Conservation (phyloP, 2,797 vertebrate species). For the Odontamblyopus lacepedii region DNA sequence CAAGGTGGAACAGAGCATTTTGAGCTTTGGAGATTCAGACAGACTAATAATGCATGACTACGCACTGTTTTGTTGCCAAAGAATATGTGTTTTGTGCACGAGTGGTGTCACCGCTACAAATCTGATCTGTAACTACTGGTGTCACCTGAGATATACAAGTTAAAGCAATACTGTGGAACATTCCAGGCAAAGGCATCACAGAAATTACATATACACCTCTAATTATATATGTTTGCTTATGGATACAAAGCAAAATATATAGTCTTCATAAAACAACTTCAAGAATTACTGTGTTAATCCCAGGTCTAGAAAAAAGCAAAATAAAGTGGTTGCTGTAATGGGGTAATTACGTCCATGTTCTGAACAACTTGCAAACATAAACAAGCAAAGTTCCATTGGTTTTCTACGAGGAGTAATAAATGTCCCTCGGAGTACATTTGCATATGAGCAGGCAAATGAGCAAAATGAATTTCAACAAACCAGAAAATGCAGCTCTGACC, state of each 20-base stretch:
- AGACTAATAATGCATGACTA: too few relatives aligned
- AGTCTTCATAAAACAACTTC: not conserved
- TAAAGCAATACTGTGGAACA: not conserved
- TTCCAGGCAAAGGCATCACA: not conserved
- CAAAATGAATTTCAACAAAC: slow-evolving; percentile 31
- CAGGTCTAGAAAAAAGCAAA: not conserved
- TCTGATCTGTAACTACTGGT: not conserved
- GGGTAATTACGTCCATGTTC: not conserved
- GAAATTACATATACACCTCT: not conserved
- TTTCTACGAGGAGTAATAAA: slow-evolving; percentile 30
- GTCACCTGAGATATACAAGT: too few relatives aligned
- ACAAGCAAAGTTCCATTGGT: slow-evolving; percentile 43
- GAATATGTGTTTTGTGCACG: too few relatives aligned
- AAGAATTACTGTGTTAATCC: not conserved
- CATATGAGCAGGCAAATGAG: not conserved
- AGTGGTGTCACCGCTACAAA: too few relatives aligned
- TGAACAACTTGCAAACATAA: slow-evolving; percentile 3
- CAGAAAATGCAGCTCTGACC: slow-evolving; percentile 56
- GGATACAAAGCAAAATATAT: not conserved
- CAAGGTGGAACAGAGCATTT: too few relatives aligned
- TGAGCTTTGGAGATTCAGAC: too few relatives aligned
- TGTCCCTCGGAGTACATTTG: slow-evolving; percentile 18
- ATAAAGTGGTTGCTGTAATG: not conserved
- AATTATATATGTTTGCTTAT: not conserved
- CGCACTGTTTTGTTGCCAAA: too few relatives aligned